phyloP scores from a whole-genome alignment of 2,797 vertebrate species.

The Myiotriccus ornatus region DNA sequence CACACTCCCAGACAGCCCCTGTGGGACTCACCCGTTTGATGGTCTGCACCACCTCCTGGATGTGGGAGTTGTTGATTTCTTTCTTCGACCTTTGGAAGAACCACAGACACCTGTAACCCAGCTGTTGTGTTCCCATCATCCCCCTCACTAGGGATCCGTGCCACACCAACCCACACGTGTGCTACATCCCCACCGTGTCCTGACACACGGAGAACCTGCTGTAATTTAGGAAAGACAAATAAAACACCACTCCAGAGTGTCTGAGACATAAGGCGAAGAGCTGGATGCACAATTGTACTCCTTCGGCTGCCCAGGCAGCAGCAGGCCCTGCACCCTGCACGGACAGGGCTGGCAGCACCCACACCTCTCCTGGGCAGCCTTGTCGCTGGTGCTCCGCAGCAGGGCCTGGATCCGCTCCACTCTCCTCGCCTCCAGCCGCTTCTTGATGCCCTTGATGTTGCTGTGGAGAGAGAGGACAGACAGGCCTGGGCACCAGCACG shows the following conservation, averaged over 20 bases:
- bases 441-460: conserved; percentile 86
- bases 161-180: background rate
- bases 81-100: conserved; percentile 76
- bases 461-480: conserved; percentile 68
- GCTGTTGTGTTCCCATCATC: background rate
- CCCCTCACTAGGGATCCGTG: background rate
- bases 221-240: background rate
- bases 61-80: conserved; percentile 79
- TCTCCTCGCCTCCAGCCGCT: conserved; percentile 78
- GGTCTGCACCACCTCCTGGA: conserved; percentile 79
- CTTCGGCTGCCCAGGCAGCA: background rate
- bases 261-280: background rate
- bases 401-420: conserved; percentile 75
- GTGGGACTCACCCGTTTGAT: conserved; percentile 73
- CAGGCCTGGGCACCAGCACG: background rate
- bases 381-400: conserved; percentile 78
- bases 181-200: background rate
- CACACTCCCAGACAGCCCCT: background rate
- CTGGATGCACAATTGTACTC: background rate
- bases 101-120: background rate
- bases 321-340: background rate
- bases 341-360: background rate
- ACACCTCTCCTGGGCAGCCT: conserved; percentile 80
- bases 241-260: background rate
- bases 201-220: background rate